Base-by-base conservation (phyloP, 2,797 vertebrate genomes). In the Dicrostonyx torquatus region DNA sequence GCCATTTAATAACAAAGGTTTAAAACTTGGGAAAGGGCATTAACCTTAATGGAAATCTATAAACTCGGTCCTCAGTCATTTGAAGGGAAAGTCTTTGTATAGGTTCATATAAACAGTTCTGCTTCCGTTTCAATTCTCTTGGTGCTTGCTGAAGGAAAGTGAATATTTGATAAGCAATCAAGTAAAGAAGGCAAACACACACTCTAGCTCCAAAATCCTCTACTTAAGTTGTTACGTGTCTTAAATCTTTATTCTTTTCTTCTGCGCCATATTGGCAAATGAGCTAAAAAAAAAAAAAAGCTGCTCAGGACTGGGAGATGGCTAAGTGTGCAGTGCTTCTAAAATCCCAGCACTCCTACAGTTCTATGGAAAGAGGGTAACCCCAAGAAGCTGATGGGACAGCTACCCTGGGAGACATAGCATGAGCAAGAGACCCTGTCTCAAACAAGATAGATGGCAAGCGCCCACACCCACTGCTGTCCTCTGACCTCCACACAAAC, bases 51-150 rank as follows among this genome's bases (percentile, higher is more conserved):
- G 55, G 31, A 53, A 86, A 94, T 82, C 18, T 66, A 55, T 88
- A 31, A 45, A 53, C 3, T 31, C 22, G 43, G 1, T 68, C 10
- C 45, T 50, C 18, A 10, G 72, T 91, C 29, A 60, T 29, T 80
- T 48, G 8, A 3, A 68, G 64, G 45, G 64, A 86, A 83, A 66
- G 75, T 68, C 66, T 94, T 92, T 92, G 6, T 88, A 22, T 83
- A 29, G 22, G 20, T 84, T 73, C 45, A 91, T 68, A 83, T 87
- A 94, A 82, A 55, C 45, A 29, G 37, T 77, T 77, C 45, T 75
- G 1, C 53, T 94, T 97, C 55, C 75, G 37, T 79, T 72, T 93
- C 89, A 90, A 83, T 76, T 76, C n/a, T 89, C 75, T 94, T 79
- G 53, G 50, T 79, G 37, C 68, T 73, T 97, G 53, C 60, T 40